A percentile compares a stretch with the other conserved stretches of the same genome.
Evolutionary conservation across 2,797 vertebrate species (phyloP).

Genomic region (Avahi laniger): DNA sequence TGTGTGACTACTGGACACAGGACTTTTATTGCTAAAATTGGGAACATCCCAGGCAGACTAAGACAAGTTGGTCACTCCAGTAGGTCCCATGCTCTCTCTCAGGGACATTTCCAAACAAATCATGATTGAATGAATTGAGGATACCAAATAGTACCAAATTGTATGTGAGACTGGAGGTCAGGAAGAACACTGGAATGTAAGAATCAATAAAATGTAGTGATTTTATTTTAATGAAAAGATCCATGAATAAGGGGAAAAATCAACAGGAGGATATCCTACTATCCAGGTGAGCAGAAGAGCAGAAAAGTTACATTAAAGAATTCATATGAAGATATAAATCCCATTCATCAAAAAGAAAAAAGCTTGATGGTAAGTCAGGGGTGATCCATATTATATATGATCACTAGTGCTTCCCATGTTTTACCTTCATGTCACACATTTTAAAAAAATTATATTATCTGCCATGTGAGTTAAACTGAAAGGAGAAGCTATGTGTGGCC

Average conservation of each 20-base stretch:
- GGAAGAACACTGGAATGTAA: neutral
- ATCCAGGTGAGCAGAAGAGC: neutral
- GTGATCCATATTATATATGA: neutral
- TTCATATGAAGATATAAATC: neutral
- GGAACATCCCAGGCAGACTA: neutral
- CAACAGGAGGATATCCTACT: neutral
- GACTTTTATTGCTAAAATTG: neutral
- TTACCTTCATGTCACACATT: neutral
- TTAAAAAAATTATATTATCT: neutral
- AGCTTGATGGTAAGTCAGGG: neutral
- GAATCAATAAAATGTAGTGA: neutral
- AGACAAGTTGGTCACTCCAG: neutral
- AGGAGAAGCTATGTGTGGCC: neutral
- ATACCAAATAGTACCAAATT: neutral
- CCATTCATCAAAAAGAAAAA: neutral
- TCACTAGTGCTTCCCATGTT: neutral
- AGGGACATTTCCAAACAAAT: neutral
- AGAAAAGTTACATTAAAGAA: neutral
- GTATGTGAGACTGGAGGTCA: neutral
- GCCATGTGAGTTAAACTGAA: neutral
- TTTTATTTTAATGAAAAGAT: constrained; percentile 29
- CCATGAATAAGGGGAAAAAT: neutral
- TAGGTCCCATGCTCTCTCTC: neutral
- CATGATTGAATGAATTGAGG: neutral
- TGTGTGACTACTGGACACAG: neutral